Conservation (phyloP, 2,113 vertebrate genomes). For the Caranx melampygus region DNA sequence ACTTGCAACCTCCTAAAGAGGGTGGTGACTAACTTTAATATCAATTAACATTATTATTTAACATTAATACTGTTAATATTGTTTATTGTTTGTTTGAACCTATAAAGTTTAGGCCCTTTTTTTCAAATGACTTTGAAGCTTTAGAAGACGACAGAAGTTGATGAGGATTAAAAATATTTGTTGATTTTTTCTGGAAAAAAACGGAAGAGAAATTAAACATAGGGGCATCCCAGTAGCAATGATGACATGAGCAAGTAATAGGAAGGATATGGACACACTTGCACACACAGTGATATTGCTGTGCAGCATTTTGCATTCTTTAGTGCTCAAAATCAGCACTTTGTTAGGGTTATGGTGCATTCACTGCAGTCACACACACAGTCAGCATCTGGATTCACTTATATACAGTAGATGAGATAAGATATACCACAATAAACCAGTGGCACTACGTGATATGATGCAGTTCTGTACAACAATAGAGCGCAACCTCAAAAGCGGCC, state of each 20-base stretch:
- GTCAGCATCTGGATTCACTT: not conserved
- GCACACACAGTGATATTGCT: not conserved
- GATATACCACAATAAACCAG: not conserved
- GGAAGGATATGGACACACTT: constrained; percentile 13
- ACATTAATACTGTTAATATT: too few species aligned
- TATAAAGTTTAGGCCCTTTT: not conserved
- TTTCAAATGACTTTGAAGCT: not conserved
- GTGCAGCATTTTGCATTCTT: not conserved
- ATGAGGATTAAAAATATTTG: not conserved
- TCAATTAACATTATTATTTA: too few species aligned
- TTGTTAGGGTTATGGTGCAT: constrained; percentile 3
- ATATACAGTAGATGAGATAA: not conserved
- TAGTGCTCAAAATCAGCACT: constrained; percentile 25
- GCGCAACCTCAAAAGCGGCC: not conserved
- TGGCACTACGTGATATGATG: not conserved
- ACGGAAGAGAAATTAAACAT: not conserved
- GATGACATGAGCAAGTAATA: constrained; percentile 38
- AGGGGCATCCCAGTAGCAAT: not conserved
- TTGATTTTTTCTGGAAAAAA: not conserved
- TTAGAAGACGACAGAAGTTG: not conserved
- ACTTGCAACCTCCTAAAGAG: too few species aligned
- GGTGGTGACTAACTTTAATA: too few species aligned
- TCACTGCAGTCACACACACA: not conserved
- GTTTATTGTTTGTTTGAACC: too few species aligned
- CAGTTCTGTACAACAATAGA: not conserved